These are phyloP conservation scores for Tautogolabrus adspersus DNA, from an alignment of 2,113 vertebrate species.

Conservation along the genomic window DNA sequence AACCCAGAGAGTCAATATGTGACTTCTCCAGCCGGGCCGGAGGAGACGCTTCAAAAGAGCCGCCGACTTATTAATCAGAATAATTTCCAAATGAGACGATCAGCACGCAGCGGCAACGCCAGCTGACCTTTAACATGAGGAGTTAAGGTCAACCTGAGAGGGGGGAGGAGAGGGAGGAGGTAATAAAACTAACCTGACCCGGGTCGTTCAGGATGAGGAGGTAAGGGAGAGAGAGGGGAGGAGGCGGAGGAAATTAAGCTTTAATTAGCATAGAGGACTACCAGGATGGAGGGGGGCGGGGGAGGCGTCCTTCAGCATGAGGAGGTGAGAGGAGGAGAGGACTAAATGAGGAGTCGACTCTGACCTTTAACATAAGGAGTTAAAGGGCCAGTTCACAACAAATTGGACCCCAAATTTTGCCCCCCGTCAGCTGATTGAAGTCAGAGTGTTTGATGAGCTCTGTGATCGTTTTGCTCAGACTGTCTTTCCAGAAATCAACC, in stretches of 20 bases:
- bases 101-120: conserved; percentile 29
- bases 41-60: conserved; percentile 67
- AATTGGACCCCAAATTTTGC: background rate
- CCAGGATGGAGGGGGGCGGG: background rate
- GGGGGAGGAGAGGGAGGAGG: conserved; percentile 11
- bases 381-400: conserved; percentile 8
- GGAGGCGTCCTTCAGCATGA: background rate
- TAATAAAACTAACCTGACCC: conserved; percentile 18
- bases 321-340: background rate
- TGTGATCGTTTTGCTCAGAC: background rate
- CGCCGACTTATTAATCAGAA: conserved; percentile 55
- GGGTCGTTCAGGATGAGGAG: conserved; percentile 22
- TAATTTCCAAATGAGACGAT: conserved; percentile 65
- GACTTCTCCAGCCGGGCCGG: conserved; percentile 70
- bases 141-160: conserved; percentile 52
- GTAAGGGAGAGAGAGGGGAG: background rate
- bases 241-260: background rate
- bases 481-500: background rate
- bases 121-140: conserved; percentile 63
- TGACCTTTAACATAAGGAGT: conserved; percentile 49
- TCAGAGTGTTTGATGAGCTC: background rate
- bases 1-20: conserved; percentile 71
- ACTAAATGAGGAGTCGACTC: conserved; percentile 21
- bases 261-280: conserved; percentile 30
- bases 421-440: conserved; percentile 1